phyloP scores from a whole-genome alignment of 30 jellyfish, hydroid and myxozoan species.

The Morbakka virulenta region DNA sequence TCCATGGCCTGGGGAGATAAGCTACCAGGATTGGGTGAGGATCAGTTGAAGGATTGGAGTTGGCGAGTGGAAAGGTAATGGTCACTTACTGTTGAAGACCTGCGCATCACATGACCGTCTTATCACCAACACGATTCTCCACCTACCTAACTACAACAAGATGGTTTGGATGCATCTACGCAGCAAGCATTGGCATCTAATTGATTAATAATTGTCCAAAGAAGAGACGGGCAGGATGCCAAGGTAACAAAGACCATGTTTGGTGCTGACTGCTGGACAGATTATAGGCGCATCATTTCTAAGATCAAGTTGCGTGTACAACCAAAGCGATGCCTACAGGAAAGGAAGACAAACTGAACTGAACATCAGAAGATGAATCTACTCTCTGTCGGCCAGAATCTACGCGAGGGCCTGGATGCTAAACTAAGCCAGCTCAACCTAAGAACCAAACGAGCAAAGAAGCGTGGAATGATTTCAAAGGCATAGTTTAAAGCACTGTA shows the following conservation, averaged over 20 bases:
- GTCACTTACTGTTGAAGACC: conserved; percentile 8
- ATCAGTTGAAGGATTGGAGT: conserved; percentile 14
- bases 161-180: too few relatives aligned
- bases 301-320: background rate
- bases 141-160: too few relatives aligned
- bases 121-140: conserved; percentile 19
- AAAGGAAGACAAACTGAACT: too few relatives aligned
- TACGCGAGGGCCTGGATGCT: too few relatives aligned
- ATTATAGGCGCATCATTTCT: background rate
- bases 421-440: too few relatives aligned
- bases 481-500: background rate
- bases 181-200: too few relatives aligned
- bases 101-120: conserved; percentile 30
- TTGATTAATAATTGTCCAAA: conserved; percentile 11
- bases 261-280: conserved; percentile 31
- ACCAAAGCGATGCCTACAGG: background rate
- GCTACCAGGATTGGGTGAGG: conserved; percentile 13
- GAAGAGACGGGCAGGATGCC: background rate
- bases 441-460: too few relatives aligned
- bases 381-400: too few relatives aligned
- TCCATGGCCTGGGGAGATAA: background rate
- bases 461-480: background rate
- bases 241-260: conserved; percentile 5
- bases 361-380: too few relatives aligned
- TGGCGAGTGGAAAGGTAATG: conserved; percentile 27